Percentiles rank a stretch among this genome's conserved stretches.
Conservation (phyloP, 2,888 invertebrate genomes). For the Hemicrepidius hirtus region DNA sequence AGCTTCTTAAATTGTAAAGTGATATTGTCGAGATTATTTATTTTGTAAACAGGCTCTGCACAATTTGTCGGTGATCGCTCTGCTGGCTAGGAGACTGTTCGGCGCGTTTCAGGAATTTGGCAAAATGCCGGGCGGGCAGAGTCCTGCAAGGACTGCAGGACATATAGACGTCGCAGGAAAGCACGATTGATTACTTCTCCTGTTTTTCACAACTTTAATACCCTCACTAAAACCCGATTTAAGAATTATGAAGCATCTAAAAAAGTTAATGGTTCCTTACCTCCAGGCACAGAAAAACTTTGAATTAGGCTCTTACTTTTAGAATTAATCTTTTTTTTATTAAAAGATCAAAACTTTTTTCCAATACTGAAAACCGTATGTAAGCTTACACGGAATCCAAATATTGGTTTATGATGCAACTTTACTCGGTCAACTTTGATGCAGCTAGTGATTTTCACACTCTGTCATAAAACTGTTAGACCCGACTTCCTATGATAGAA, state of each 20-base stretch:
- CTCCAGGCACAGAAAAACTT: background rate
- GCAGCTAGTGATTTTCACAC: conserved; percentile 27
- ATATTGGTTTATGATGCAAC: conserved; percentile 21
- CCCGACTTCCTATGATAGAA: conserved; percentile 22
- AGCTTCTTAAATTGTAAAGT: conserved; percentile 9
- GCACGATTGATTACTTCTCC: conserved; percentile 43
- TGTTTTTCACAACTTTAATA: conserved; percentile 17
- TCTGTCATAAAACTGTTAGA: conserved; percentile 25
- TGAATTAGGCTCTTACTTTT: background rate
- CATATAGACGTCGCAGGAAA: conserved; percentile 36
- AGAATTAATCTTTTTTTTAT: background rate
- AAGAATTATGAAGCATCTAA: conserved; percentile 2
- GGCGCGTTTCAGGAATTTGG: conserved; percentile 55
- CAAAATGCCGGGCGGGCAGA: conserved; percentile 47
- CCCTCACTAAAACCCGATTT: background rate
- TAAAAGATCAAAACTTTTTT: conserved; percentile 19
- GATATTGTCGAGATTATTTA: conserved; percentile 12
- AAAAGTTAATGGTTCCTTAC: conserved; percentile 9
- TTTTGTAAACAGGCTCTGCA: conserved; percentile 27
- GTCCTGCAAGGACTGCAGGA: conserved; percentile 45
- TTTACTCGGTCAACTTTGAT: background rate
- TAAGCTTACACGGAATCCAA: conserved; percentile 9
- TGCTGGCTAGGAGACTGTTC: conserved; percentile 47
- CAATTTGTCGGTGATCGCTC: conserved; percentile 43
- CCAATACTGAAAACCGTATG: background rate